phyloP scores from a whole-genome alignment of 1,140 invertebrate species.

The Yoshiicerus persimilis region DNA sequence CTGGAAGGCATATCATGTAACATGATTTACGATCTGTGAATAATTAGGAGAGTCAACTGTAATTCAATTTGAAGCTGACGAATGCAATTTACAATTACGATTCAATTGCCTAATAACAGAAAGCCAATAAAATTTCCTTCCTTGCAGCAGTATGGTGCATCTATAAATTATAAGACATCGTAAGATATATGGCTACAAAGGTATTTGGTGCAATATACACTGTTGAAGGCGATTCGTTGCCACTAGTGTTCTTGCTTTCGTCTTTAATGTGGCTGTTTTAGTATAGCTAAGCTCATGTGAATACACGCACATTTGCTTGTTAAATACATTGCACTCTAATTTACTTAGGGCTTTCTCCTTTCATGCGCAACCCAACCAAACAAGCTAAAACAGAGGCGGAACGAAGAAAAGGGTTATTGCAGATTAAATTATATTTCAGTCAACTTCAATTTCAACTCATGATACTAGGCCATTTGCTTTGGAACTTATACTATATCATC shows the following conservation, averaged over 20 bases:
- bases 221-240: neutral
- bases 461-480: neutral
- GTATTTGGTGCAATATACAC: neutral
- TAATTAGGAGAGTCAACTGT: neutral
- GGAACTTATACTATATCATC: no score
- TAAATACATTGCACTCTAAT: neutral
- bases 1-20: no score
- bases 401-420: neutral
- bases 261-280: neutral
- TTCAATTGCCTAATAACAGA: neutral
- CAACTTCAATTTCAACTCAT: neutral
- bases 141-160: no score
- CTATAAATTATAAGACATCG: neutral
- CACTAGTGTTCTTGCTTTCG: neutral
- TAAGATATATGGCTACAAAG: neutral
- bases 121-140: neutral
- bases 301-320: neutral
- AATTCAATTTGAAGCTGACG: neutral
- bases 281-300: neutral
- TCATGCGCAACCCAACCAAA: neutral
- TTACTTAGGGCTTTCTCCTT: neutral
- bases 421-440: neutral
- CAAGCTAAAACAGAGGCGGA: neutral
- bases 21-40: no score
- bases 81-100: neutral